Conservation (phyloP, 1,140 invertebrate genomes). For the Papilio aristodemus region DNA sequence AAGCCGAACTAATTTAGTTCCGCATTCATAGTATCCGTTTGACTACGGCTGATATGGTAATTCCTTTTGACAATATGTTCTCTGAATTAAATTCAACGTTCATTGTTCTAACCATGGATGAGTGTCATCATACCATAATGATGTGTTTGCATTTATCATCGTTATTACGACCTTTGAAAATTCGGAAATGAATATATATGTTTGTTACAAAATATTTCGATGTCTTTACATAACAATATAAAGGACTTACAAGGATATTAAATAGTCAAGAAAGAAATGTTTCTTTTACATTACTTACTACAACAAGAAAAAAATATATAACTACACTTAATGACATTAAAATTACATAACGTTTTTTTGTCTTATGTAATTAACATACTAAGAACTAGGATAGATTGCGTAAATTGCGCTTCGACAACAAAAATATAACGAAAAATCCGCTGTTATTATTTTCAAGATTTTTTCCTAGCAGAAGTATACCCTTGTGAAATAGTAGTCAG, state of each 20-base stretch:
- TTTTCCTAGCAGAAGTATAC: not conserved
- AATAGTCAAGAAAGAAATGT: too few species aligned
- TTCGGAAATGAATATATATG: not conserved
- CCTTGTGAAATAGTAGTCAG: constrained; percentile 7
- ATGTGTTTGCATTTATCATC: not conserved
- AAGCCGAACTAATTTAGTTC: constrained; percentile 23
- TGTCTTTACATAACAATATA: too few species aligned
- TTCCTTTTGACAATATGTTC: constrained; percentile 5
- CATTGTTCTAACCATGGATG: not conserved
- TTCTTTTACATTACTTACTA: too few species aligned
- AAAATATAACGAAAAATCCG: constrained; percentile 4
- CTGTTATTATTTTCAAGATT: not conserved
- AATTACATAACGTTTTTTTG: too few species aligned
- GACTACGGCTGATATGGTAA: constrained; percentile 11
- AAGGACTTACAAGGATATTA: too few species aligned
- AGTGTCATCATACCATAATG: not conserved
- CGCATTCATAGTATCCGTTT: constrained; percentile 18
- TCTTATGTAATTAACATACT: too few species aligned
- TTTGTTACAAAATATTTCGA: too few species aligned
- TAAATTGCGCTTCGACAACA: too few species aligned
- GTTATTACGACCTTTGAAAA: not conserved
- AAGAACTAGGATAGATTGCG: too few species aligned
- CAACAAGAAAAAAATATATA: too few species aligned
- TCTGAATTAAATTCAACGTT: not conserved
- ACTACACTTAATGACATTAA: too few species aligned